These are phyloP conservation scores for Dexiosoma caninum DNA, from an alignment of 2,888 invertebrate genomes.

Conservation along the genomic window DNA sequence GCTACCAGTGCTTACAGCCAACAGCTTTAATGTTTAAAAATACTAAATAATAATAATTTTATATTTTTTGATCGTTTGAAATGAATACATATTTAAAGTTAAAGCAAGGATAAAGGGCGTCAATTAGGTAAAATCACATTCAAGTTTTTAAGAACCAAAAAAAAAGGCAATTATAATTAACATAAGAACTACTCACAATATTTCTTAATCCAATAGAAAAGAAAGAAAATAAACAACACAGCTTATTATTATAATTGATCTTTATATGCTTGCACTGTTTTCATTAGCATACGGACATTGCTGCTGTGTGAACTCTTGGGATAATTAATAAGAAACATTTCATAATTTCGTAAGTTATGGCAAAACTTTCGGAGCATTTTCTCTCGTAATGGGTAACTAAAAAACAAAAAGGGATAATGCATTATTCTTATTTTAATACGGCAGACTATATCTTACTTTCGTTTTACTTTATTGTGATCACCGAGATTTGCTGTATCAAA, in stretches of 20 bases:
- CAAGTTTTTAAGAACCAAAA: background rate
- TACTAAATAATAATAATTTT: conserved; percentile 59
- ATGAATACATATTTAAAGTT: background rate
- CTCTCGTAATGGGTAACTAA: conserved; percentile 90
- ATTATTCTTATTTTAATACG: background rate
- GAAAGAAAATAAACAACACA: no score
- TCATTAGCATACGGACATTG: conserved; percentile 76
- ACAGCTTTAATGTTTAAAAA: conserved; percentile 77
- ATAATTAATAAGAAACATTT: conserved; percentile 82
- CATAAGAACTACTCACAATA: conserved; percentile 5
- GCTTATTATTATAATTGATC: conserved; percentile 74
- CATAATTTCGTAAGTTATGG: conserved; percentile 87
- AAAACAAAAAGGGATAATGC: conserved; percentile 63
- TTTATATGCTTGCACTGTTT: conserved; percentile 76
- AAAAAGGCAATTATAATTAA: background rate
- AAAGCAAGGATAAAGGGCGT: conserved; percentile 29
- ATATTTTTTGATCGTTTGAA: conserved; percentile 9
- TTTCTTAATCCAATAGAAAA: conserved; percentile 21
- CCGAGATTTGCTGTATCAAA: conserved; percentile 94
- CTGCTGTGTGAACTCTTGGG: conserved; percentile 82
- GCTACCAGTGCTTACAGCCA: conserved; percentile 90
- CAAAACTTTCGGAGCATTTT: conserved; percentile 89
- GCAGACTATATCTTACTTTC: conserved; percentile 84
- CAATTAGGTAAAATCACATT: conserved; percentile 24
- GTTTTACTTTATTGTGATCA: conserved; percentile 90